Base-by-base conservation (phyloP, 2,888 invertebrate species). In the Xestia sexstrigata region DNA sequence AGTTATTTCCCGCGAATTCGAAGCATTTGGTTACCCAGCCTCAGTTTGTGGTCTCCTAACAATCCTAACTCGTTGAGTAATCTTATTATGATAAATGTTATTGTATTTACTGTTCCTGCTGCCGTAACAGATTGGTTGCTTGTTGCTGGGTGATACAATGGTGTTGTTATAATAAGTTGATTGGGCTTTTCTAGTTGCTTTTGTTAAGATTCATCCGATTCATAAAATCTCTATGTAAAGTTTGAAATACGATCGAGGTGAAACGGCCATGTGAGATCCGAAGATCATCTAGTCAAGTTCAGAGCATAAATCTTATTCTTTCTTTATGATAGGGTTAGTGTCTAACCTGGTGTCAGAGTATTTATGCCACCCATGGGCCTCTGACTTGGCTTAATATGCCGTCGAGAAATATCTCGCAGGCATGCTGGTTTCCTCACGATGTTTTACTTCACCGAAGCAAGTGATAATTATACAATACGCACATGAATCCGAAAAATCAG, bases 1-100 rank as follows among this genome's bases (percentile, higher is more conserved):
- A 85, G 90, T 88, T 89, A 92, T 89, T 90, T 88, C 84, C 79
- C 77, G 76, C 80, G 76, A 88, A 91, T 89, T 85, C 87, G 76
- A 88, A 83, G 76, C 75, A 87, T 87, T 89, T 70, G 70, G 70
- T 85, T 80, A 74, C 78, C 79, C 76, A 71, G 68, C 11, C 69
- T 58, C 23, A 68, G 45, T 77, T 87, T 90, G 90, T 76, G 90
- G 90, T 84, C 90, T 89, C 74, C 47, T 76, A 76, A 81, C 71
- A 35, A 80, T 74, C 26, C 63, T 70, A 70, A 30, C 74, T 83
- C 74, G 83, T 89, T 89, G 87, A 87, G 89, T 86, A 88, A 88
- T 88, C 86, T 84, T 88, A 87, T 88, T 85, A 84, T 55, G 74
- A 72, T 84, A 83, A 62, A 84, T 87, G 74, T 35, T 81, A 72